Evolutionary conservation across 2,888 invertebrate species (phyloP).

Genomic region (Scaptomyza polygonia): DNA sequence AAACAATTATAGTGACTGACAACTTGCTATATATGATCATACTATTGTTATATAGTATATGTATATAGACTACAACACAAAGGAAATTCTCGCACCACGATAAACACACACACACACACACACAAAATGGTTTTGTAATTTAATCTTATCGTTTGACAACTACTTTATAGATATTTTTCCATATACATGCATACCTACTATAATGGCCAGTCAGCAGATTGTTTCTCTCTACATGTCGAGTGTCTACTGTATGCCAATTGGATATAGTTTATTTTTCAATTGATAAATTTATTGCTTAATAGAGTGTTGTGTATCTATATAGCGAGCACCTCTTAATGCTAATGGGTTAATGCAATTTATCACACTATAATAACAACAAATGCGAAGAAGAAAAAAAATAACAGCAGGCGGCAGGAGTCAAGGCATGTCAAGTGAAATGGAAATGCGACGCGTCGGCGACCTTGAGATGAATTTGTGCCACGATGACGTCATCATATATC

Average conservation of each 20-base stretch:
- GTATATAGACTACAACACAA: background rate
- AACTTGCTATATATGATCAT: conserved; percentile 40
- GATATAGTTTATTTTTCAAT: conserved; percentile 6
- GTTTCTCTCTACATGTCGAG: background rate
- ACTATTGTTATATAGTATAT: conserved; percentile 11
- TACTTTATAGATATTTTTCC: conserved; percentile 44
- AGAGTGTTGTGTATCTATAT: too few relatives aligned
- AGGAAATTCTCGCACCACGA: conserved; percentile 11
- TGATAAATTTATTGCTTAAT: conserved; percentile 2
- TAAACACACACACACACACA: conserved; percentile 15
- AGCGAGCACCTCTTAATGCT: conserved; percentile 4
- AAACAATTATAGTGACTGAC: conserved; percentile 60
- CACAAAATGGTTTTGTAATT: conserved; percentile 64
- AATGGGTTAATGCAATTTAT: conserved; percentile 62
- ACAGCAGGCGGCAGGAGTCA: conserved; percentile 28
- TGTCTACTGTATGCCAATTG: background rate
- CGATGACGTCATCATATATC: conserved; percentile 66
- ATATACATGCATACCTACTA: too few relatives aligned
- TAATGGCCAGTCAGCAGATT: conserved; percentile 5
- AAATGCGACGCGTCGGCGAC: conserved; percentile 66
- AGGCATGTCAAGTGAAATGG: conserved; percentile 77
- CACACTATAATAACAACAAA: conserved; percentile 13
- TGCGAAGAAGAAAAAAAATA: background rate
- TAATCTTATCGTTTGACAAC: conserved; percentile 76
- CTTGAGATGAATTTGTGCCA: conserved; percentile 73